Base-by-base conservation (phyloP, 2,797 vertebrate species). In the Leontocebus nigricollis region DNA sequence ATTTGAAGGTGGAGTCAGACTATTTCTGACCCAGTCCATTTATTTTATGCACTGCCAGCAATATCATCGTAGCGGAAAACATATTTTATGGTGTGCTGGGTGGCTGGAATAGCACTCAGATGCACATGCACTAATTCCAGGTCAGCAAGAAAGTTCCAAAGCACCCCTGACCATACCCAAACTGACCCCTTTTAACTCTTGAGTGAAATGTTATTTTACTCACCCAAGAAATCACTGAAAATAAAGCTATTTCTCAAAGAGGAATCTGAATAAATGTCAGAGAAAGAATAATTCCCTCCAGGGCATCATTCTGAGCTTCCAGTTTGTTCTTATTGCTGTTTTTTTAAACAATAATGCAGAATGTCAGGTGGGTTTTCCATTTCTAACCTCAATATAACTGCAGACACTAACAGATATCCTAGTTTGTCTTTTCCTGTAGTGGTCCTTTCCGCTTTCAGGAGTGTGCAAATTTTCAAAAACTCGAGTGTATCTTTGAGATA, bases 41-140 rank as follows among this genome's bases (percentile, higher is more conserved):
- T 98, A 98, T 98, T 99, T 99, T 98, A 97, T 98, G 98, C 98
- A 97, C 98, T 98, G 98, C 98, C 98, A 99, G 98, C 98, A 99
- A 94, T 98, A 97, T 95, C 89, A 33, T 57, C 95, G 97, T 98
- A 99, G 98, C 96, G 98, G 98, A 99, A 99, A 99, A 98, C 98
- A 95, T 97, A 99, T 99, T 99, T 99, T 98, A 98, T 98, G 98
- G 98, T 97, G 93, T 95, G 94, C 72, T 98, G 98, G 87, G 93
- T 98, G 98, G 98, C 93, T 98, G 98, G 96, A 98, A 98, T 97
- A 98, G 98, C 98, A 95, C 96, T 98, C 97, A 79, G 90, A 79
- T 44, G 59, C 90, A 98, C 88, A 87, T 98, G 94, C 97, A 98
- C 98, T 98, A 98, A 99, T 99, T 99, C 97, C 98, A 98, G 98